These are phyloP conservation scores for Urocitellus parryii DNA, from an alignment of 2,113 vertebrate species.

Conservation along the genomic window DNA sequence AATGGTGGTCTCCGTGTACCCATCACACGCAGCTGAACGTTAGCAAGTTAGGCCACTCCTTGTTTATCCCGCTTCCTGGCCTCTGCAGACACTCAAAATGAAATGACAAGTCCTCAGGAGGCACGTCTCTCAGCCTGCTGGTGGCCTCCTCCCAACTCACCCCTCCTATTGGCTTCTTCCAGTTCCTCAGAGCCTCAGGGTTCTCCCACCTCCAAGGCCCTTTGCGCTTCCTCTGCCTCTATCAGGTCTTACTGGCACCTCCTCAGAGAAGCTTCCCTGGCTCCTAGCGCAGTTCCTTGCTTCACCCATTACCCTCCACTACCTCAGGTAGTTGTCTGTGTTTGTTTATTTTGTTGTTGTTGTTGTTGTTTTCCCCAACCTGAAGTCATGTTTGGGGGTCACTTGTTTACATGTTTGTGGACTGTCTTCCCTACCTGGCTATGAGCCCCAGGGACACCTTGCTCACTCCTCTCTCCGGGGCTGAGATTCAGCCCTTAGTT, in stretches of 20 bases:
- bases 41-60: rapidly evolving
- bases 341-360: not conserved
- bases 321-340: not conserved
- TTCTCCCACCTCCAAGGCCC: not conserved
- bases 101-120: not conserved
- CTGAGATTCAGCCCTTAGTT: not conserved
- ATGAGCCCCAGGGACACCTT: not conserved
- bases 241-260: not conserved
- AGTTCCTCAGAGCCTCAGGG: not conserved
- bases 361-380: not conserved
- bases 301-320: no score
- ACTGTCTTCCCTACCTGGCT: not conserved
- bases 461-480: not conserved
- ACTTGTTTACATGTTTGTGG: not conserved
- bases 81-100: not conserved
- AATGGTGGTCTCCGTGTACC: not conserved
- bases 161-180: not conserved
- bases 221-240: not conserved
- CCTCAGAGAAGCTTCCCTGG: not conserved
- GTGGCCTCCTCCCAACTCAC: not conserved
- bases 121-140: not conserved
- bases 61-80: rapidly evolving
- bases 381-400: not conserved
- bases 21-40: rapidly evolving
- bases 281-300: not conserved